A percentile compares a stretch with the other conserved stretches of the same genome.
phyloP scores from a whole-genome alignment of 92 coral and sea anemone genomes.

The Palythoa grandis region DNA sequence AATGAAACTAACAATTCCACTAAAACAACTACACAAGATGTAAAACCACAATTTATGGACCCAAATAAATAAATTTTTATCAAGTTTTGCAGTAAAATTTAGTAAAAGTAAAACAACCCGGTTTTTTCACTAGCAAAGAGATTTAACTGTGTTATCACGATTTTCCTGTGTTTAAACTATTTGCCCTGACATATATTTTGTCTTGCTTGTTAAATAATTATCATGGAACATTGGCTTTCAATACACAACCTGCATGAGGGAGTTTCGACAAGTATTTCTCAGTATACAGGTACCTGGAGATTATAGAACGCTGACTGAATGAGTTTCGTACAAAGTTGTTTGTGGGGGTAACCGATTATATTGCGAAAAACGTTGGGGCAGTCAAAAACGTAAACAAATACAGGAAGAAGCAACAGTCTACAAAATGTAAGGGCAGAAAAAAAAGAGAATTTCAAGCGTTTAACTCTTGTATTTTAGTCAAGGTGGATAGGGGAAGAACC shows the following conservation, averaged over 20 bases:
- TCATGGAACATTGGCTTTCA: conserved; percentile 26
- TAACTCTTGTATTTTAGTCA: too few species aligned
- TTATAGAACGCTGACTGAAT: background rate
- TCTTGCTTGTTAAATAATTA: conserved; percentile 16
- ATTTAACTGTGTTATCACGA: background rate
- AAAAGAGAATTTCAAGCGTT: too few species aligned
- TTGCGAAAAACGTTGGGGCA: too few species aligned
- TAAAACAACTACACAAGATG: too few species aligned
- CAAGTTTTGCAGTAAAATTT: background rate
- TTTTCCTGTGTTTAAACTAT: background rate
- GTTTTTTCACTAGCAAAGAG: background rate
- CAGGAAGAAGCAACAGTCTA: too few species aligned
- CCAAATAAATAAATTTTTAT: too few species aligned
- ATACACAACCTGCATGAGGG: conserved; percentile 17
- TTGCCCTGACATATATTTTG: background rate
- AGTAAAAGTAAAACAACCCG: background rate
- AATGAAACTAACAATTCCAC: too few species aligned
- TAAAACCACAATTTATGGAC: too few species aligned
- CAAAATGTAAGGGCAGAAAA: too few species aligned
- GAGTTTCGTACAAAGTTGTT: background rate
- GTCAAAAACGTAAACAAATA: too few species aligned
- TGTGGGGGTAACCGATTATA: too few species aligned
- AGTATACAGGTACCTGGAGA: conserved; percentile 22
- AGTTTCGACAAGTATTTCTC: background rate
- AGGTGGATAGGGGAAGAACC: too few species aligned